Conservation (phyloP, 2,113 vertebrate species). For the Triplophysa dalaica region DNA sequence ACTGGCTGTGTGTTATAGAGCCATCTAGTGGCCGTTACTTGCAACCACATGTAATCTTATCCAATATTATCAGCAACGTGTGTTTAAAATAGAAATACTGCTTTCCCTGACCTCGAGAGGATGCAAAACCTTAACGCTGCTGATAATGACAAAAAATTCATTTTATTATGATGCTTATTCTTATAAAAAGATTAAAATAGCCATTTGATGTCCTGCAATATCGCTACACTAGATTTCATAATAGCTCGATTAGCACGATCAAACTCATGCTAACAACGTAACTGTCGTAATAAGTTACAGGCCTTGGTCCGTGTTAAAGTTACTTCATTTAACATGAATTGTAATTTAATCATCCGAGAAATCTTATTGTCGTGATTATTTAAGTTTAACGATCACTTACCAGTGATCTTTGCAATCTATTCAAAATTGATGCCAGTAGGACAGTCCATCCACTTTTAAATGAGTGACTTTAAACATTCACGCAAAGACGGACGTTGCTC, state of each 20-base stretch:
- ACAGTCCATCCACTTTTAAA: background rate
- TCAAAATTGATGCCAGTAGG: background rate
- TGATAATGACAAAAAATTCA: background rate
- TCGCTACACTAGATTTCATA: background rate
- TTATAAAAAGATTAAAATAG: background rate
- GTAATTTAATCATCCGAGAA: background rate
- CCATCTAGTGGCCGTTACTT: conserved; percentile 6
- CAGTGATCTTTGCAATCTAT: background rate
- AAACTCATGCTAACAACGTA: background rate
- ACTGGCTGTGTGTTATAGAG: background rate
- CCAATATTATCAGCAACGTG: background rate
- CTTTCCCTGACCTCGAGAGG: background rate
- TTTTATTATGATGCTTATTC: background rate
- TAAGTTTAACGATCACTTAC: conserved; percentile 17
- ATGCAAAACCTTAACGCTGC: background rate
- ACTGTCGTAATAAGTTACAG: background rate
- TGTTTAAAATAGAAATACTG: background rate
- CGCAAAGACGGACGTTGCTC: background rate
- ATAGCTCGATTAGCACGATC: background rate
- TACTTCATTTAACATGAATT: background rate
- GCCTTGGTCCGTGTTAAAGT: background rate
- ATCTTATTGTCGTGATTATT: background rate
- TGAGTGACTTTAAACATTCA: background rate
- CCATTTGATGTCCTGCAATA: background rate
- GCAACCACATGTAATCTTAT: background rate